These are phyloP conservation scores for Mesoclemmys tuberculata DNA, from an alignment of 2,113 vertebrate genomes.

Conservation along the genomic window DNA sequence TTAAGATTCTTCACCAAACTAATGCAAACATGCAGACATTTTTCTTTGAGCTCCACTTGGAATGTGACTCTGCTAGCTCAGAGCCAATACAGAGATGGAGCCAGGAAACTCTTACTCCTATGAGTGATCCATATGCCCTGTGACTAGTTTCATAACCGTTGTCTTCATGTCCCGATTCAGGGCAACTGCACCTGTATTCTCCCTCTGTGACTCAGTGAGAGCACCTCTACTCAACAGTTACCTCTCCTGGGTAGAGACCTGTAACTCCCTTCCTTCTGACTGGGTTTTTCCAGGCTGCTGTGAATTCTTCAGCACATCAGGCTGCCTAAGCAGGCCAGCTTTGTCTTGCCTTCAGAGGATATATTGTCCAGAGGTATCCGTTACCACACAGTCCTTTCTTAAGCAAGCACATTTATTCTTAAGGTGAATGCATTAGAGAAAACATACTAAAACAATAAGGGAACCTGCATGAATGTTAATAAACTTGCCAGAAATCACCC, in stretches of 20 bases:
- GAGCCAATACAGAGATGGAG: not conserved
- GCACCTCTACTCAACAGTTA: not conserved
- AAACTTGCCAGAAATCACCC: not conserved
- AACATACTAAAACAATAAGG: not conserved
- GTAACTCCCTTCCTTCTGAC: not conserved
- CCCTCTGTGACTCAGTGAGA: not conserved
- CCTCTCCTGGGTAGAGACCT: not conserved
- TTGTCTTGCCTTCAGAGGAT: no score
- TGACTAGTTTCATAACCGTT: not conserved
- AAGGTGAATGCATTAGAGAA: not conserved
- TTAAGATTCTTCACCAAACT: not conserved
- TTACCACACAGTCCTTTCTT: not conserved
- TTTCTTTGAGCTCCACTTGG: not conserved
- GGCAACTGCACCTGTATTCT: not conserved
- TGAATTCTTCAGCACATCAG: not conserved
- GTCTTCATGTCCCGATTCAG: not conserved
- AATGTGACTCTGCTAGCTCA: not conserved
- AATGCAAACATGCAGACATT: not conserved
- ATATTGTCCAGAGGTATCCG: not conserved
- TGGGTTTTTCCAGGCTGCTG: not conserved
- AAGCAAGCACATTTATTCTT: not conserved
- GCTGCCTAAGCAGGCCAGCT: not conserved
- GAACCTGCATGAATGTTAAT: not conserved
- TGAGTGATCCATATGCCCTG: not conserved
- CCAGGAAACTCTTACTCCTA: not conserved